phyloP scores from a whole-genome alignment of 2,888 invertebrate species.

The Sisyra terminalis region DNA sequence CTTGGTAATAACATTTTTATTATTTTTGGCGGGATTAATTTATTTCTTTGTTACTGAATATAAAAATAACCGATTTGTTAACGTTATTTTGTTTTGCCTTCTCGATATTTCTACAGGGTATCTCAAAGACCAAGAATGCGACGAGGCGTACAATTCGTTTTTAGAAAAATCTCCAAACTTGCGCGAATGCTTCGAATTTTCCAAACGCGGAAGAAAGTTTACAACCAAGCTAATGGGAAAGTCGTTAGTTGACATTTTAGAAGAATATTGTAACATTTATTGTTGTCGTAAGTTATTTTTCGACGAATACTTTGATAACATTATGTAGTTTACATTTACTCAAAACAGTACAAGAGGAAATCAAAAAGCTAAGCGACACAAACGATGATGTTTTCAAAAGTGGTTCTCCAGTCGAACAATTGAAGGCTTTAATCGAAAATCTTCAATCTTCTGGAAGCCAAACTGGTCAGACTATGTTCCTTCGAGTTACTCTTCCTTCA shows the following conservation, averaged over 20 bases:
- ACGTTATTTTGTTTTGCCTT: not conserved
- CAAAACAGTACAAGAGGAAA: constrained; percentile 20
- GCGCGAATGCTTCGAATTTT: constrained; percentile 14
- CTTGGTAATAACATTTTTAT: constrained; percentile 18
- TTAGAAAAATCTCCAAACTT: constrained; percentile 19
- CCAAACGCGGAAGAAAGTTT: constrained; percentile 19
- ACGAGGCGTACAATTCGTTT: constrained; percentile 20
- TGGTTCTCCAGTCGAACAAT: constrained; percentile 9
- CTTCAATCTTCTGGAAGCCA: constrained; percentile 10
- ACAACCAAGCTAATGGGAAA: constrained; percentile 21
- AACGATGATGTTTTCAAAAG: not conserved
- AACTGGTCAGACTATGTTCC: constrained; percentile 13
- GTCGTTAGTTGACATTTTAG: constrained; percentile 22
- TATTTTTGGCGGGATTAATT: not conserved
- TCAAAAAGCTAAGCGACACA: constrained; percentile 15
- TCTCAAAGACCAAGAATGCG: constrained; percentile 21
- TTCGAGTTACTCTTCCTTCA: constrained; percentile 13
- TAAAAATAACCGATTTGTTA: constrained; percentile 5
- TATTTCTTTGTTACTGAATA: constrained; percentile 5
- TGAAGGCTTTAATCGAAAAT: constrained; percentile 11
- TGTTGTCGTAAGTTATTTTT: constrained; percentile 20
- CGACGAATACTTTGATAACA: not conserved
- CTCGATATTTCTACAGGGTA: constrained; percentile 20
- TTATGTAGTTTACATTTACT: not conserved
- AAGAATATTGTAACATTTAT: constrained; percentile 22